Conservation (phyloP, 2,113 vertebrate genomes). For the Maccullochella peelii region DNA sequence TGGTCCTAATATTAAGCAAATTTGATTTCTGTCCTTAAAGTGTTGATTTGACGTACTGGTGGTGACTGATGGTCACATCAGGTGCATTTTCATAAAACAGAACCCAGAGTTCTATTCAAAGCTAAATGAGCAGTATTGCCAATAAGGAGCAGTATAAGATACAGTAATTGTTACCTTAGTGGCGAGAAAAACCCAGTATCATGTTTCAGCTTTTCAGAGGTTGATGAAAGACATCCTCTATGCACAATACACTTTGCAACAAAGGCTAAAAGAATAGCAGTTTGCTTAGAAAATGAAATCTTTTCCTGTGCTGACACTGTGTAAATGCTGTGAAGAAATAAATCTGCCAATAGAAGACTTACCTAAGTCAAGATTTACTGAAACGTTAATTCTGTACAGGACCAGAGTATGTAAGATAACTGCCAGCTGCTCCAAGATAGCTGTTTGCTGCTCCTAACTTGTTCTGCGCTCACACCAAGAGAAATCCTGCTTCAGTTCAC, state of each 20-base stretch:
- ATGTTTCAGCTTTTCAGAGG: not conserved
- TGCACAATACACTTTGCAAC: not conserved
- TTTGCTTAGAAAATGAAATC: not conserved
- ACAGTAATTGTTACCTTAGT: not conserved
- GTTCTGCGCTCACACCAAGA: not conserved
- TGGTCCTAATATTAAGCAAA: not conserved
- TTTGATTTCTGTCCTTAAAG: not conserved
- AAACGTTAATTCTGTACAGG: not conserved
- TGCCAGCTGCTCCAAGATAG: slow-evolving; percentile 5
- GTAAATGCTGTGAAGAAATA: not conserved
- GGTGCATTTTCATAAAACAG: not conserved
- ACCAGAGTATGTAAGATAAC: slow-evolving; percentile 5
- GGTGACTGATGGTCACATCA: not conserved
- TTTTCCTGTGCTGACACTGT: not conserved
- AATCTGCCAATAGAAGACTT: not conserved
- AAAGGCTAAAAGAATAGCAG: not conserved
- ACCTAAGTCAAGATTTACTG: not conserved
- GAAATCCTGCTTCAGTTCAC: not conserved
- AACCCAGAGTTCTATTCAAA: not conserved
- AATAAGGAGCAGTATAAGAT: not conserved
- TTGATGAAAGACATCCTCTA: not conserved
- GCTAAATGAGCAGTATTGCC: not conserved
- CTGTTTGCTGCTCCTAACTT: slow-evolving; percentile 15
- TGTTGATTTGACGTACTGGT: not conserved
- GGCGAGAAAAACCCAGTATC: not conserved